These are phyloP conservation scores for Danio jaintianensis DNA, from an alignment of 2,797 vertebrate species.

Conservation along the genomic window DNA sequence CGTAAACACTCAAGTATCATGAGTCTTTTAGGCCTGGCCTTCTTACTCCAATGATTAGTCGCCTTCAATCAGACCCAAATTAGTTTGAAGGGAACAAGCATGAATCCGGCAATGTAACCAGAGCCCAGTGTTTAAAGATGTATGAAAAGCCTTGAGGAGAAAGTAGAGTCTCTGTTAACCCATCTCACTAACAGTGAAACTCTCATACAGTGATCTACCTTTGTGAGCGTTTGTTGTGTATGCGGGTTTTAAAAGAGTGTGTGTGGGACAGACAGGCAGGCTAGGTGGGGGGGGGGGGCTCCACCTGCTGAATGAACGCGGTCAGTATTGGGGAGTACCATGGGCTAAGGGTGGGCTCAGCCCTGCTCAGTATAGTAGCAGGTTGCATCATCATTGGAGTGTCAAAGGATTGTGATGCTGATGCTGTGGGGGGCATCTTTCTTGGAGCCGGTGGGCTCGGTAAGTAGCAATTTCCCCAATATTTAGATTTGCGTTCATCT, in stretches of 20 bases:
- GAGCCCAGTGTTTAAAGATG: conserved; percentile 80
- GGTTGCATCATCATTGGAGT: conserved; percentile 88
- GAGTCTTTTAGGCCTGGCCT: conserved; percentile 1
- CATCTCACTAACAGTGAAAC: conserved; percentile 63
- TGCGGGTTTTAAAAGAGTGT: conserved; percentile 13
- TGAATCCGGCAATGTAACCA: conserved; percentile 70
- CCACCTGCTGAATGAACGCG: conserved; percentile 76
- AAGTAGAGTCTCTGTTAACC: conserved; percentile 47
- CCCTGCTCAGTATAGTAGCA: conserved; percentile 83
- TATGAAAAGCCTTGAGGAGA: conserved; percentile 73
- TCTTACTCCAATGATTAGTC: conserved; percentile 31
- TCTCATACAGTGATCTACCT: conserved; percentile 7
- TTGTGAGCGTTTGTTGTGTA: conserved; percentile 31
- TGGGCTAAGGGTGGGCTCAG: conserved; percentile 84
- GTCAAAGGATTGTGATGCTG: conserved; percentile 83
- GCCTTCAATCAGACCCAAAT: conserved; percentile 51
- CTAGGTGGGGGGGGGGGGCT: conserved; percentile 57
- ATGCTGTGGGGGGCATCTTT: conserved; percentile 84
- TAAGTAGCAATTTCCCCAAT: conserved; percentile 65
- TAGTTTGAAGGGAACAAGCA: conserved; percentile 32
- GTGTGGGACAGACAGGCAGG: conserved; percentile 29
- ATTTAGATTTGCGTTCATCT: too few relatives aligned
- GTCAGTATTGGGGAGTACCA: conserved; percentile 83
- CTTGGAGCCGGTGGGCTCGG: conserved; percentile 83
- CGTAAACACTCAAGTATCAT: conserved; percentile 9